These are phyloP conservation scores for Scaptomyza parva DNA, from an alignment of 2,888 invertebrate genomes.

Conservation along the genomic window DNA sequence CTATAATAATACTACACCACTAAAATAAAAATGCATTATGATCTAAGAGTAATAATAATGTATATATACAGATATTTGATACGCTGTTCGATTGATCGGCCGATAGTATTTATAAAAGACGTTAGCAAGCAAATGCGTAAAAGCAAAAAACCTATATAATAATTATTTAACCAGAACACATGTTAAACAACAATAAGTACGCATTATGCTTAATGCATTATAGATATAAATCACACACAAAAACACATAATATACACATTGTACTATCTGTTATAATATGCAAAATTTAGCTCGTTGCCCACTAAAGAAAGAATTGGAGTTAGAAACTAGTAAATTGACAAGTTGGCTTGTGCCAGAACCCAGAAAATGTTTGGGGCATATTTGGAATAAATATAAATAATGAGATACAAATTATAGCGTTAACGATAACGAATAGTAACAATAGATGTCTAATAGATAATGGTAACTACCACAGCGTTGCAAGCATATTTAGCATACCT, in stretches of 20 bases:
- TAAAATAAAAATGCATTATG: constrained; percentile 45
- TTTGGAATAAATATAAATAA: constrained; percentile 40
- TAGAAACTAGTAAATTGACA: constrained; percentile 60
- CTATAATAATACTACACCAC: constrained; percentile 24
- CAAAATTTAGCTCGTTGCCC: constrained; percentile 57
- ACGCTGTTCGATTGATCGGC: constrained; percentile 56
- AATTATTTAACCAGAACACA: constrained; percentile 66
- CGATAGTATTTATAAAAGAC: constrained; percentile 60
- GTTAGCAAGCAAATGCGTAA: constrained; percentile 67
- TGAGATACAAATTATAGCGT: constrained; percentile 54
- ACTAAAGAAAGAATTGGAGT: constrained; percentile 35
- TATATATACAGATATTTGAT: constrained; percentile 61
- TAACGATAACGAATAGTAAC: constrained; percentile 49
- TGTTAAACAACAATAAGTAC: constrained; percentile 68
- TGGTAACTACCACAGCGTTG: constrained; percentile 60
- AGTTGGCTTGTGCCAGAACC: constrained; percentile 41
- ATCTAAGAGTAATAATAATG: constrained; percentile 59
- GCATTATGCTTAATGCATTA: constrained; percentile 21
- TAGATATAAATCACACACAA: constrained; percentile 37
- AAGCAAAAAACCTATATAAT: constrained; percentile 57
- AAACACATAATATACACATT: constrained; percentile 29
- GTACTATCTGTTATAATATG: constrained; percentile 59
- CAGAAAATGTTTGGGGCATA: constrained; percentile 31
- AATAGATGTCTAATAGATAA: constrained; percentile 75
- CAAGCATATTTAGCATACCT: constrained; percentile 63